Conservation (phyloP, 1,140 invertebrate species). For the Oedothorax gibbosus region DNA sequence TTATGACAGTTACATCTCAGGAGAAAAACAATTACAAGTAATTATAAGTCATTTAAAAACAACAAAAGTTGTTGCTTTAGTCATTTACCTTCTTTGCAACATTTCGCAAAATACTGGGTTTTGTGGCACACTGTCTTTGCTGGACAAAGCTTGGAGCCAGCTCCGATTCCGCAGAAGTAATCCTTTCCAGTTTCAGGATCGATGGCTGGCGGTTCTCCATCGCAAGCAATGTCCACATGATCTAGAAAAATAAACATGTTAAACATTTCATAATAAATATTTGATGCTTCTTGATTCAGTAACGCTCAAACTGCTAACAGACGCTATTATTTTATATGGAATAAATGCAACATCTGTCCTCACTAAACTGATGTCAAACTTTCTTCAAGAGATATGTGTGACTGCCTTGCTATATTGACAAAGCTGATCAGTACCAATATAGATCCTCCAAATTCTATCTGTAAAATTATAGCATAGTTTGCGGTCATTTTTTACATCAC, state of each 20-base stretch:
- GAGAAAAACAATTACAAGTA: neutral
- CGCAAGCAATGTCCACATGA: slow-evolving; percentile 79
- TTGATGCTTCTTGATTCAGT: neutral
- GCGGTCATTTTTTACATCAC: too few species aligned
- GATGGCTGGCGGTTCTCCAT: slow-evolving; percentile 82
- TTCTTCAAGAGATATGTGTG: too few species aligned
- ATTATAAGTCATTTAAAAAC: neutral
- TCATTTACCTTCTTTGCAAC: slow-evolving; percentile 77
- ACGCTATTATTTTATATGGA: too few species aligned
- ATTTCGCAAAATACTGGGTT: slow-evolving; percentile 81
- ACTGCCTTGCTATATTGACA: too few species aligned
- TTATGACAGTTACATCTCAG: too few species aligned
- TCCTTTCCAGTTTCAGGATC: slow-evolving; percentile 79
- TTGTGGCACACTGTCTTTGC: slow-evolving; percentile 83
- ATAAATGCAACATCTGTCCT: too few species aligned
- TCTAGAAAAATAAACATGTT: slow-evolving; percentile 73
- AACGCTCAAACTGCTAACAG: too few species aligned
- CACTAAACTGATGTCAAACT: too few species aligned
- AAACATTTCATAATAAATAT: neutral
- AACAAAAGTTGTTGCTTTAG: neutral
- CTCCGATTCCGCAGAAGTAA: slow-evolving; percentile 85
- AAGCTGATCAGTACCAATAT: too few species aligned
- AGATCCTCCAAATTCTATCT: too few species aligned
- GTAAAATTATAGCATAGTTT: too few species aligned
- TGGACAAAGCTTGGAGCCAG: slow-evolving; percentile 84